Evolutionary conservation across 2,797 vertebrate species (phyloP).

Genomic region (Rousettus madagascariensis): DNA sequence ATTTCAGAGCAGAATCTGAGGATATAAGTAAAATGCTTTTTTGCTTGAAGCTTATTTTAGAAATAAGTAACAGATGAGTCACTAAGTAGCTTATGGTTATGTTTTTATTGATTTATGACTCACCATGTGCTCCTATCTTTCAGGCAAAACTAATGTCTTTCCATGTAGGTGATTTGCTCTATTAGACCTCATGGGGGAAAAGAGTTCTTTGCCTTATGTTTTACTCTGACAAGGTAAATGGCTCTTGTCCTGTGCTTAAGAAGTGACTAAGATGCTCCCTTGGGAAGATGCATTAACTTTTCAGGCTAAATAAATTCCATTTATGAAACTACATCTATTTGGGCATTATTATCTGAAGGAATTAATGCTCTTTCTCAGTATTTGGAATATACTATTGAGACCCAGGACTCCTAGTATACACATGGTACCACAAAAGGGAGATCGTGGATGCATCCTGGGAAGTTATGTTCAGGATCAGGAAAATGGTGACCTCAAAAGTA

Average conservation of each 20-base stretch:
- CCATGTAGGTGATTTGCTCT: constrained; percentile 56
- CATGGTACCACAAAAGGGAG: background rate
- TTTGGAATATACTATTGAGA: background rate
- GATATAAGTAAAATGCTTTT: constrained; percentile 24
- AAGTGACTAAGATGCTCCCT: constrained; percentile 34
- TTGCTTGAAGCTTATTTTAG: constrained; percentile 63
- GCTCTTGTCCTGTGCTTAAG: constrained; percentile 29
- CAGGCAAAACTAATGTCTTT: constrained; percentile 58
- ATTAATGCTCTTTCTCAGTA: constrained; percentile 2
- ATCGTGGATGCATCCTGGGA: background rate
- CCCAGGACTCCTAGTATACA: background rate
- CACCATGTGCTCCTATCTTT: constrained; percentile 45
- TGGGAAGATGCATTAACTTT: constrained; percentile 42
- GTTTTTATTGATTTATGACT: constrained; percentile 75
- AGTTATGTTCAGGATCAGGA: background rate
- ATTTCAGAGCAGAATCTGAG: constrained; percentile 42
- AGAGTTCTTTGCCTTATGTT: constrained; percentile 42
- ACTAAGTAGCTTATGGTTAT: constrained; percentile 68
- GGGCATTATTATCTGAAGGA: constrained; percentile 18
- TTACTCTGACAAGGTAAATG: constrained; percentile 39
- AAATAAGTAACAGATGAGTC: constrained; percentile 62
- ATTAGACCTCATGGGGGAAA: constrained; percentile 31
- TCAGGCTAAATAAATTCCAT: constrained; percentile 34
- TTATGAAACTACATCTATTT: constrained; percentile 9
- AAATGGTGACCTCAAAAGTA: background rate